Evolutionary conservation across 2,888 invertebrate genomes (phyloP), one percentile per base, ranked within the genome.

Genomic region (Nymphalis c-album): DNA sequence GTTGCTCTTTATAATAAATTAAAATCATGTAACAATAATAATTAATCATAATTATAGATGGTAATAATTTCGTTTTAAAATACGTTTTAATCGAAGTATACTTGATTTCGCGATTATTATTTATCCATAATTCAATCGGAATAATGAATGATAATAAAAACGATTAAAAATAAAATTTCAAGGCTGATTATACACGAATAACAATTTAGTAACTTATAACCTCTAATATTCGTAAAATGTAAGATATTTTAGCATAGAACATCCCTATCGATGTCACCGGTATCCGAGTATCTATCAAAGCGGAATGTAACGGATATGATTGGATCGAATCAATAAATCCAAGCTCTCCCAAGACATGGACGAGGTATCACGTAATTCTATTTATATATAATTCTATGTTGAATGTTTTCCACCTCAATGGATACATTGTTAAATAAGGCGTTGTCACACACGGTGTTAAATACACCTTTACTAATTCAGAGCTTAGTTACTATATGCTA

Each of bases 241-340:
- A 26, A n/a, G 17, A 58, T 26, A n/a, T 60, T 55, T 53, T 35
- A 46, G n/a, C 31, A 31, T 55, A 53, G 60, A 26, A n/a, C 20
- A 60, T 53, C 50, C 47, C 17, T n/a, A 16, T 40, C 64, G 60
- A 46, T 53, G 60, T 68, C 57, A 46, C 60, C 50, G 58, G 50
- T 48, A 59, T 51, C 60, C 20, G 65, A 63, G 64, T 17, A 53
- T 63, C 67, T 57, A 67, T 63, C 51, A 55, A 62, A 72, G 71
- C 68, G 71, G 64, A 69, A 74, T 73, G 69, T 71, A 60, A 67
- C 69, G 69, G 67, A 73, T 71, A 74, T 74, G 74, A 75, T 74
- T 72, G 69, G 70, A 68, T 73, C 68, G 73, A 71, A 67, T 74
- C 74, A 74, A 74, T 75, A 75, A 72, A 72, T 70, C 71, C 66